Conservation (phyloP, 2,113 vertebrate genomes). For the Pongo pygmaeus region DNA sequence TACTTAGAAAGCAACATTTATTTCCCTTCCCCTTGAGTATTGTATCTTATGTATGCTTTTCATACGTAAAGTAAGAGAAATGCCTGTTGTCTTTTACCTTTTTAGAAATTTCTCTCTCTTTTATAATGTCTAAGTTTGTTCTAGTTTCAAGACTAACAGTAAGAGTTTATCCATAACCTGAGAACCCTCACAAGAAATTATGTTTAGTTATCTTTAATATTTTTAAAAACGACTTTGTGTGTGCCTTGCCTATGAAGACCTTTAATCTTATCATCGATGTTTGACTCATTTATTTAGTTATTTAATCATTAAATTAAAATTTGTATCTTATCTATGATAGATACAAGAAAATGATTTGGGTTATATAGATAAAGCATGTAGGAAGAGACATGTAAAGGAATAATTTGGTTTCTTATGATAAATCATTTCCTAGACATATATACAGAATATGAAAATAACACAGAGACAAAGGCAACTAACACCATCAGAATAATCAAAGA, state of each 20-base stretch:
- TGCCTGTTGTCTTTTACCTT: background rate
- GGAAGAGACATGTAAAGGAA: background rate
- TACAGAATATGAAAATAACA: background rate
- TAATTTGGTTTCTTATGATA: background rate
- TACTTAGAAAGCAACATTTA: slow-evolving; percentile 40
- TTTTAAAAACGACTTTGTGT: background rate
- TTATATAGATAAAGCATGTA: background rate
- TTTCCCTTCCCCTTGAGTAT: slow-evolving; percentile 56
- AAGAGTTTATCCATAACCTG: background rate
- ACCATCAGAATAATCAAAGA: background rate
- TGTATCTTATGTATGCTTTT: slow-evolving; percentile 45
- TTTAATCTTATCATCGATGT: background rate
- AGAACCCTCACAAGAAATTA: background rate
- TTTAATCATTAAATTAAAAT: background rate
- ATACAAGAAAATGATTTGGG: background rate
- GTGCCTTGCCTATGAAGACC: background rate
- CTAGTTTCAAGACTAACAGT: background rate
- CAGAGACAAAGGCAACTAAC: background rate
- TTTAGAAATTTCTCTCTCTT: background rate
- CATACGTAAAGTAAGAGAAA: slow-evolving; percentile 43
- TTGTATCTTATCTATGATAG: background rate
- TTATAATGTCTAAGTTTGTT: background rate
- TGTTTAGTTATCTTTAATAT: slow-evolving; percentile 8
- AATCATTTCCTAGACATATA: background rate
- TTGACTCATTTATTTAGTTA: background rate